These are phyloP conservation scores for Caenorhabditis latens DNA, from an alignment of 1,140 invertebrate species.

Conservation along the genomic window DNA sequence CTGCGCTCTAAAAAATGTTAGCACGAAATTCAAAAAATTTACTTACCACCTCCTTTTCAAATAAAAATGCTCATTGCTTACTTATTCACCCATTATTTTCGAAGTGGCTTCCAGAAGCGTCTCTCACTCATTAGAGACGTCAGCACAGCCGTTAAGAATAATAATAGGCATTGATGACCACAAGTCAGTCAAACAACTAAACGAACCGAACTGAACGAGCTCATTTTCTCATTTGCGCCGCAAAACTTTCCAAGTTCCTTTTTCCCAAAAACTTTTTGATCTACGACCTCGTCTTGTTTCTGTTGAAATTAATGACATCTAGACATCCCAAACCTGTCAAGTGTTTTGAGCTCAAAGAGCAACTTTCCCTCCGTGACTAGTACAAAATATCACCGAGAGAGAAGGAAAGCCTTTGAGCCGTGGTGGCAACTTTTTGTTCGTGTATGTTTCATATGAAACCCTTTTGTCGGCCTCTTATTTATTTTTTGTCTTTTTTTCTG, in stretches of 20 bases:
- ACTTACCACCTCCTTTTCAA: too few relatives aligned
- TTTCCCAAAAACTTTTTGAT: conserved; percentile 13
- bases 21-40: too few relatives aligned
- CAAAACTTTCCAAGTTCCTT: neutral
- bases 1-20: too few relatives aligned
- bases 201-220: neutral
- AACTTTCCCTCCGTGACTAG: conserved; percentile 18
- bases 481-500: conserved; percentile 34
- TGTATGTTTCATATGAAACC: conserved; percentile 18
- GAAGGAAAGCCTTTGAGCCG: conserved; percentile 37
- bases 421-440: conserved; percentile 41
- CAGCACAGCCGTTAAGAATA: conserved; percentile 18
- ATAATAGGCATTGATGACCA: conserved; percentile 45
- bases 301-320: conserved; percentile 19
- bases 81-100: neutral
- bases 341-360: conserved; percentile 29
- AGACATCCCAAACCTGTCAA: conserved; percentile 19
- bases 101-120: neutral
- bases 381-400: neutral
- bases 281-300: neutral
- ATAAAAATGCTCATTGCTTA: neutral
- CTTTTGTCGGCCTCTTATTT: conserved; percentile 55
- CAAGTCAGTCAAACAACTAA: neutral
- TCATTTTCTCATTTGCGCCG: neutral
- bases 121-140: conserved; percentile 19